Conservation (phyloP, 2,888 invertebrate species). For the Synergus umbraculus region DNA sequence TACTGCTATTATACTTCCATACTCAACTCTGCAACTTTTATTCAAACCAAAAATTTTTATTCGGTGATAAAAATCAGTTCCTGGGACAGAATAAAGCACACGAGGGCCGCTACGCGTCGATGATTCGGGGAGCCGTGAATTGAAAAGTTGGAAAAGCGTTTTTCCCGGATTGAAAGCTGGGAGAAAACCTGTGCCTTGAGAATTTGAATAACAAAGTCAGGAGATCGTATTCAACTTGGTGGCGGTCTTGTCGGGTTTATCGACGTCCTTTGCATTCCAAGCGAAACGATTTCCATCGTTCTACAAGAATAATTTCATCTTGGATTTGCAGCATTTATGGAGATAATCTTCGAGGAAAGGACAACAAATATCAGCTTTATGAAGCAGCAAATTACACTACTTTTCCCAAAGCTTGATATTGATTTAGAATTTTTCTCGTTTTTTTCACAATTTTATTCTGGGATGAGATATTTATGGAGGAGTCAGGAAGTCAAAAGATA, state of each 20-base stretch:
- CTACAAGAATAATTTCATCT: constrained; percentile 28
- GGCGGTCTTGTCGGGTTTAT: constrained; percentile 49
- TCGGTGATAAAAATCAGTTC: constrained; percentile 62
- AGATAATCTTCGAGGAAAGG: constrained; percentile 1
- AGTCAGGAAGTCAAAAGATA: constrained; percentile 22
- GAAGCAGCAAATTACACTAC: too few relatives aligned
- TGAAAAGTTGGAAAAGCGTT: constrained; percentile 54
- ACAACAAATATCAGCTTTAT: background rate
- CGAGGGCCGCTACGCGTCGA: constrained; percentile 43
- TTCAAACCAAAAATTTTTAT: constrained; percentile 35
- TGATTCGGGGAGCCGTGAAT: constrained; percentile 55
- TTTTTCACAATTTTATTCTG: background rate
- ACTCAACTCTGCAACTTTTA: background rate
- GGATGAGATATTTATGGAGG: background rate
- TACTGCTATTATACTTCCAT: background rate
- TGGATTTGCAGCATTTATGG: constrained; percentile 15
- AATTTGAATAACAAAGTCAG: constrained; percentile 76
- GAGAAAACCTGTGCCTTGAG: constrained; percentile 39
- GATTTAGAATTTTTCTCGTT: background rate
- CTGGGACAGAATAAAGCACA: constrained; percentile 59
- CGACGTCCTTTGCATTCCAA: constrained; percentile 65
- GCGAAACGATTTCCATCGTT: constrained; percentile 49
- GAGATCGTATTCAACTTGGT: constrained; percentile 41
- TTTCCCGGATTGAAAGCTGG: constrained; percentile 60
- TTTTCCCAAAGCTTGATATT: too few relatives aligned